Evolutionary conservation across 2,888 invertebrate genomes (phyloP), one percentile per base, ranked within the genome.

Genomic region (Idaea dimidiata): DNA sequence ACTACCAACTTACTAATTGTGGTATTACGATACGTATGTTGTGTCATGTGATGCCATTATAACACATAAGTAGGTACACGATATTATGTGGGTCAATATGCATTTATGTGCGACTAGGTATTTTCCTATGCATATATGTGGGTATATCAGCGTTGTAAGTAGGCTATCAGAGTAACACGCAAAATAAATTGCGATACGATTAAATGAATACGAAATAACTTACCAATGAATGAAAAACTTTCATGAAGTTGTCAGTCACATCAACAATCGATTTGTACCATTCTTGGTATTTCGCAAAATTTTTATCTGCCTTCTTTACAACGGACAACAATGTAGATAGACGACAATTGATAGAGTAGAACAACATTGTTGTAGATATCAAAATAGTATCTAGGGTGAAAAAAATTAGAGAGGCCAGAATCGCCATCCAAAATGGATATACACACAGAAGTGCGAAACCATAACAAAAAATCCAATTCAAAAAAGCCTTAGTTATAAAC

Each of bases 211-310:
- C 14, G 14, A 5, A 59, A 43, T 2, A 16, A 43, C 43, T 43
- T 43, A 43, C 43, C 43, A 43, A 43, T 14, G 1, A 14, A 43
- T 10, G 8, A 43, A 43, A 43, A 43, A 10, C 6, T 43, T 43
- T 43, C 43, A 14, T 43, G 14, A 43, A 43, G 14, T 43, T 43
- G 43, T 43, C 43, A 43, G 14, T 43, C 1, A 43, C 8, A 8
- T 43, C 43, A 8, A 43, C 43, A 43, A 43, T 43, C 43, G 43
- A 43, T 43, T 43, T 43, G 10, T 43, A 62, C n/a, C 53, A 43
- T 43, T 43, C 10, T 43, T 43, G 43, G 43, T 43, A 43, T 43
- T 43, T 43, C 2, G 43, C 43, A 43, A 14, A 43, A 10, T 43
- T 10, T 3, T 10, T 43, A 43, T 43, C 14, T 8, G 43, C 43